Conservation (phyloP, 2,797 vertebrate species). For the Crocodylus rhombifer region DNA sequence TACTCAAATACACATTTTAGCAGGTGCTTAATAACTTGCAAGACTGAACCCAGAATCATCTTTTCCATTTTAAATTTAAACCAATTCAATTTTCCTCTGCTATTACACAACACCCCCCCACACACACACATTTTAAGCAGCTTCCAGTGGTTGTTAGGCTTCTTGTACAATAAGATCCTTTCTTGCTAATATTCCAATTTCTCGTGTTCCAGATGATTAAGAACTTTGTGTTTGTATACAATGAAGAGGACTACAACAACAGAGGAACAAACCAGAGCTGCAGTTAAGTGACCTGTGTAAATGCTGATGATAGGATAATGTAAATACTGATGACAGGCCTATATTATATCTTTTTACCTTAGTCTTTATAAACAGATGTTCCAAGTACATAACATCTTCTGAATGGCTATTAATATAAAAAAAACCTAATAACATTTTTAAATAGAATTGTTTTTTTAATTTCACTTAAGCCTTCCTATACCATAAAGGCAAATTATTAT, state of each 20-base stretch:
- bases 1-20: neutral
- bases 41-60: neutral
- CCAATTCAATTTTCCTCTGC: neutral
- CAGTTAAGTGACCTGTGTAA: neutral
- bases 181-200: constrained; percentile 1
- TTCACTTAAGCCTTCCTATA: neutral
- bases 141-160: neutral
- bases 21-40: neutral
- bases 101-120: neutral
- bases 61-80: neutral
- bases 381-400: neutral
- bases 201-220: neutral
- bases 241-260: neutral
- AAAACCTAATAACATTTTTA: neutral
- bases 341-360: neutral
- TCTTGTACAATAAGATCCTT: neutral
- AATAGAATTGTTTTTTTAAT: neutral
- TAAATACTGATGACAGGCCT: neutral
- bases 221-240: neutral
- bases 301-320: neutral
- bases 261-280: neutral
- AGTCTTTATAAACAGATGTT: neutral
- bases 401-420: neutral
- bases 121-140: neutral
- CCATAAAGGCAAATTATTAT: neutral